Base-by-base conservation (phyloP, 1,140 invertebrate genomes). In the Nasonia vitripennis region DNA sequence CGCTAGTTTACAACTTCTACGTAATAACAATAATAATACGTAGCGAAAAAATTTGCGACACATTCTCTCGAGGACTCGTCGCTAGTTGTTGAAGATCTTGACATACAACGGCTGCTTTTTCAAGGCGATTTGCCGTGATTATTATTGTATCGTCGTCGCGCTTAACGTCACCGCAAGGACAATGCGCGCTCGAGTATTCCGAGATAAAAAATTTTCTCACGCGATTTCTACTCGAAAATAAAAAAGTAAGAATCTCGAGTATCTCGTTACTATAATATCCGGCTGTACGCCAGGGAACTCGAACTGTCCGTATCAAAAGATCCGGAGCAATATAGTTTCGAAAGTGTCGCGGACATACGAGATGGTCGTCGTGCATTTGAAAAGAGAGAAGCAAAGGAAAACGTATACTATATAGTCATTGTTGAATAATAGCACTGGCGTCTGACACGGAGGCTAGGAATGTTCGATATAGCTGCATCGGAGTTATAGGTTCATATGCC, bases 21-120 rank as follows among this genome's bases (percentile, higher is more conserved):
- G 70, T 45, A 45, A 31, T 27, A 55, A 48, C 55, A 27, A 23
- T 51, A 51, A 73, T 73, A 20, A 62, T 62, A 20, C 20, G 20
- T 62, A 5, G 55, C 6, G 1, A 62, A 20, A 20, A 62, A 62
- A 62, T 62, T 62, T 20, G 0, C 17, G 9, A 41, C 20, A 17
- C 20, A 10, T 73, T 51, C 68, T 45, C 27, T 20, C 2, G 51
- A 51, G 27, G 68, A 81, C n/a, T 51, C 17, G 55, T 14, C 7
- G 3, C 27, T 0, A 81, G 80, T 73, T 73, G 45, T 45, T 45
- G 41, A 70, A 27, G 14, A 73, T 73, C 80, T 73, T 81, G 41
- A 81, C 67, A 71, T 41, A 34, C 41, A 81, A 37, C 9, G 20
- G n/a, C 7, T 81, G 12, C 45, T 74, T 74, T 74, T 37, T 71